phyloP scores from a whole-genome alignment of 2,113 vertebrate species.

The Megaleporinus macrocephalus region DNA sequence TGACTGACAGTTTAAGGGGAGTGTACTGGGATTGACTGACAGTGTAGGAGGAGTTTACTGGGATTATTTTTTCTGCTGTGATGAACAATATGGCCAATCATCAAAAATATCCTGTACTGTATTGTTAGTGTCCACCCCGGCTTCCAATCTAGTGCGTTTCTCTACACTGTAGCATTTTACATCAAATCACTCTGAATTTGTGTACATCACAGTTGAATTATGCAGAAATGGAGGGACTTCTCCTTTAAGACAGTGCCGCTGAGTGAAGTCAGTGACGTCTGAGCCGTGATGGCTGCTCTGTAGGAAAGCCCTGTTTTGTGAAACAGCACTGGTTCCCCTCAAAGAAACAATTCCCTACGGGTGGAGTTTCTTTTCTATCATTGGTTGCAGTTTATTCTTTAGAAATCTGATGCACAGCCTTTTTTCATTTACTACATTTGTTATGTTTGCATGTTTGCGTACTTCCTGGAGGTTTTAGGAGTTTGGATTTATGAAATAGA shows the following conservation, averaged over 20 bases:
- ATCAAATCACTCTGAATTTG: background rate
- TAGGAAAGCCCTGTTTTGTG: background rate
- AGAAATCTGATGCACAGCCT: conserved; percentile 46
- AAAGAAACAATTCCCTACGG: conserved; percentile 47
- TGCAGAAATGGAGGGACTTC: background rate
- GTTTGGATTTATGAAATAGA: background rate
- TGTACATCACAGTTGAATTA: background rate
- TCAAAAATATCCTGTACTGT: too few relatives aligned
- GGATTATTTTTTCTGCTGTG: too few relatives aligned
- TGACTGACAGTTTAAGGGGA: too few relatives aligned
- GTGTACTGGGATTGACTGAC: too few relatives aligned
- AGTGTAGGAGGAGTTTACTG: too few relatives aligned
- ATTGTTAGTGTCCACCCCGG: too few relatives aligned
- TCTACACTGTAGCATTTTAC: background rate
- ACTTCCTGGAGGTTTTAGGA: background rate
- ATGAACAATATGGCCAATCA: too few relatives aligned
- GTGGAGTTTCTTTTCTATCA: conserved; percentile 51
- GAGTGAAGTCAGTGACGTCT: background rate
- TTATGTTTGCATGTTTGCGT: conserved; percentile 43
- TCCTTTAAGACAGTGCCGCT: background rate
- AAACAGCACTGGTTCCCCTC: conserved; percentile 35
- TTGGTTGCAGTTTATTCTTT: conserved; percentile 36
- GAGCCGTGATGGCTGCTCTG: conserved; percentile 13
- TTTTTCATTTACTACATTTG: conserved; percentile 4
- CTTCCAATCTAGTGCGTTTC: background rate